Base-by-base conservation (phyloP, 2,797 vertebrate species). In the Poecilia gillii region DNA sequence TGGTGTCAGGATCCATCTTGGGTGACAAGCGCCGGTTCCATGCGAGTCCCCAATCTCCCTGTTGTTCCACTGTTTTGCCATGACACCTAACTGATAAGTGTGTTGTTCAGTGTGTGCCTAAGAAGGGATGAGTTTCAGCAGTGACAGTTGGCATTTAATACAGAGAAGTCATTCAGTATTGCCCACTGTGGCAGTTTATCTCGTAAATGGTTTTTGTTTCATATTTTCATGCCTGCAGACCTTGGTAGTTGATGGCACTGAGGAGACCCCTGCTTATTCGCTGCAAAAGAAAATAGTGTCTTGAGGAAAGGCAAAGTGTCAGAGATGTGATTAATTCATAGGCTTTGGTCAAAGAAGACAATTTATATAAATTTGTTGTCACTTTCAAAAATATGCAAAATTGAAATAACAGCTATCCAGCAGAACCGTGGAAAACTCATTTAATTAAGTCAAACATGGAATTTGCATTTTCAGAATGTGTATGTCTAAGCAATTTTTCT, bases 61-160 rank as follows among this genome's bases (percentile, higher is more conserved):
- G 90, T 92, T 89, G 86, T 84, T 71, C 75, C 89, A 91, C 49
- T 93, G 88, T 94, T 95, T 93, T 84, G 91, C 89, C 90, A 90
- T 92, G 93, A 93, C 94, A 95, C 94, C 91, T 91, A 88, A 91
- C 89, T 93, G 95, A 95, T 95, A 93, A 93, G 89, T 90, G 78
- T 84, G 82, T 79, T 75, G 86, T 84, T 87, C 75, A 23, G 74
- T 76, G 84, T 87, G 84, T 70, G 73, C 80, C 79, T 76, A 70
- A 83, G 78, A 90, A 82, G 31, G 43, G 68, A 57, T 82, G 81
- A 78, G 81, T 87, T 93, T 89, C 73, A 73, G 81, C 84, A 49
- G 78, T 78, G 80, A 89, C 92, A 89, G 57, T 72, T 78, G 36
- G 77, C 79, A 83, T 90, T 93, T 89, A 90, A 84, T 84, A 88